Evolutionary conservation across 2,888 invertebrate species (phyloP).

Genomic region (Orthosia gothica): DNA sequence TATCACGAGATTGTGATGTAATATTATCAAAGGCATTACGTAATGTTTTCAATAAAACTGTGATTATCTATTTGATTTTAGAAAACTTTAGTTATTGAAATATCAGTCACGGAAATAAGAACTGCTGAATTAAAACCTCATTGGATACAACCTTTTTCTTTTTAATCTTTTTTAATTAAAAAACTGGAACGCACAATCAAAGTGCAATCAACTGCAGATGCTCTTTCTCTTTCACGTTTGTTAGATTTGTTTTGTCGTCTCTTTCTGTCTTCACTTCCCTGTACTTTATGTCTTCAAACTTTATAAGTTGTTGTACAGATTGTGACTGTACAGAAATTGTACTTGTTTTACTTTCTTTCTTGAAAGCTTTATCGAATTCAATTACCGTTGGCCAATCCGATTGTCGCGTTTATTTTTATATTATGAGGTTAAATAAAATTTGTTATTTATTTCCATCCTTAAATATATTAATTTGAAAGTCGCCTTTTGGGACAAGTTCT

Average conservation of each 20-base stretch:
- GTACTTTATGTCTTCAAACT: constrained; percentile 46
- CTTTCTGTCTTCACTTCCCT: constrained; percentile 52
- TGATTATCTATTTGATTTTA: constrained; percentile 51
- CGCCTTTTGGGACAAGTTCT: no score
- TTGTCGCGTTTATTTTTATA: neutral
- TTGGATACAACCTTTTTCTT: constrained; percentile 48
- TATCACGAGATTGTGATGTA: constrained; percentile 10
- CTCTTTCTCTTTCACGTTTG: constrained; percentile 39
- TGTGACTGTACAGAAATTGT: constrained; percentile 20
- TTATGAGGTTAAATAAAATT: neutral
- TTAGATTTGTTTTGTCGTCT: constrained; percentile 15
- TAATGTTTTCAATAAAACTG: neutral
- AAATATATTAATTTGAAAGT: neutral
- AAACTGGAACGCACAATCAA: constrained; percentile 64
- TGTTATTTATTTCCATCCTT: neutral
- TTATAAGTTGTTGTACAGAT: constrained; percentile 43
- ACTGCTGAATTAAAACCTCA: constrained; percentile 58
- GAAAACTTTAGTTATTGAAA: constrained; percentile 33
- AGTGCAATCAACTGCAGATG: constrained; percentile 64
- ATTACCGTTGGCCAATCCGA: neutral
- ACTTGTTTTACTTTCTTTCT: constrained; percentile 20
- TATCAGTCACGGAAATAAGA: constrained; percentile 43
- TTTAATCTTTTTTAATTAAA: constrained; percentile 57
- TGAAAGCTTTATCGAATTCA: neutral
- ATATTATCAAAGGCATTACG: constrained; percentile 15